phyloP scores from a whole-genome alignment of 2,797 vertebrate species.

The Morus bassanus region DNA sequence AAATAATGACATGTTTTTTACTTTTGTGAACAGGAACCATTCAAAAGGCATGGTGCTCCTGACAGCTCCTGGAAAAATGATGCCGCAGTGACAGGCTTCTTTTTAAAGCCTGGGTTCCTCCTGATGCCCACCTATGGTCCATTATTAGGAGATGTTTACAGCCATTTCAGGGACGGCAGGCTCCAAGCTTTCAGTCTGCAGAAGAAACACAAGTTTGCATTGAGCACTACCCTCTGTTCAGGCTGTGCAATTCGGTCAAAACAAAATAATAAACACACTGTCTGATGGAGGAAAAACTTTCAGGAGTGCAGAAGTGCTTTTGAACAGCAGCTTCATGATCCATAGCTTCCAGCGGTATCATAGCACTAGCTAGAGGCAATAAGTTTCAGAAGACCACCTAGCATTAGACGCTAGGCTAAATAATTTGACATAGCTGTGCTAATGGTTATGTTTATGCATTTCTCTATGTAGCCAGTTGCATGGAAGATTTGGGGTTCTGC shows the following conservation, averaged over 20 bases:
- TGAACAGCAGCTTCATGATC: background rate
- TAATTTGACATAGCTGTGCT: background rate
- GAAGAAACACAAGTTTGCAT: background rate
- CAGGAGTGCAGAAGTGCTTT: background rate
- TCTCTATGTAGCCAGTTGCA: rapidly evolving
- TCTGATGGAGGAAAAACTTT: background rate
- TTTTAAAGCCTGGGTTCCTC: background rate
- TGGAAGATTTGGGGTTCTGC: background rate
- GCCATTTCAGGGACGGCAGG: background rate
- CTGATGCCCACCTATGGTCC: background rate
- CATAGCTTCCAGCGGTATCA: background rate
- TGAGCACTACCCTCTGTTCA: background rate
- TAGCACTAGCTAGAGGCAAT: background rate
- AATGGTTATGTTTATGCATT: background rate
- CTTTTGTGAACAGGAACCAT: background rate
- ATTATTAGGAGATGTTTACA: background rate
- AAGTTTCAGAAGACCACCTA: background rate
- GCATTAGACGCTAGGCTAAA: background rate
- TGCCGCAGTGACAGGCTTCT: background rate
- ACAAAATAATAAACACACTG: background rate
- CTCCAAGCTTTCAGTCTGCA: background rate
- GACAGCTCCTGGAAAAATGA: constrained; percentile 1
- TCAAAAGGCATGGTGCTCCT: background rate
- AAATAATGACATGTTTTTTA: constrained; percentile 42
- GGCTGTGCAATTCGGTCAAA: background rate